A percentile compares a stretch with the other conserved stretches of the same genome.
Evolutionary conservation across 2,797 vertebrate genomes (phyloP).

Genomic region (Lepilemur septentrionalis): DNA sequence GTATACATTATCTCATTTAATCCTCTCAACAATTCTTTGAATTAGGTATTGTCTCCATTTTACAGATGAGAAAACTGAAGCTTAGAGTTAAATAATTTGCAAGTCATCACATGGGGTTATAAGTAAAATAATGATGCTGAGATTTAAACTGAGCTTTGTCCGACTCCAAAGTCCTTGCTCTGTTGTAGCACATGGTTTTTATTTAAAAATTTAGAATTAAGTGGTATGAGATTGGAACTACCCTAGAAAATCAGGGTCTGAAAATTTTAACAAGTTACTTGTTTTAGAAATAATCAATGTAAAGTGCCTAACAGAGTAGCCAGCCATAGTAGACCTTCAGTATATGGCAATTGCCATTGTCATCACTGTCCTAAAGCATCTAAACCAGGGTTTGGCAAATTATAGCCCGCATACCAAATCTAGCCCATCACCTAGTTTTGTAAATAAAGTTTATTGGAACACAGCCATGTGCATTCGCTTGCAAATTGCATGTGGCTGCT

Average conservation of each 20-base stretch:
- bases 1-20: neutral
- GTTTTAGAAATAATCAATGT: neutral
- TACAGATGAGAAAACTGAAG: neutral
- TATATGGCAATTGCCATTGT: neutral
- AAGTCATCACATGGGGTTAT: neutral
- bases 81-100: neutral
- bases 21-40: neutral
- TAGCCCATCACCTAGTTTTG: neutral
- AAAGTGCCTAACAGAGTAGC: neutral
- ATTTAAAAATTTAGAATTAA: conserved; percentile 4
- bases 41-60: neutral
- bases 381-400: neutral
- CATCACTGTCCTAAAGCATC: neutral
- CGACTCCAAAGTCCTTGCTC: neutral
- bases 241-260: neutral
- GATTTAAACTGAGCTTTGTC: neutral
- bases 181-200: neutral
- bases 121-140: neutral
- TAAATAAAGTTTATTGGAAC: conserved; percentile 25
- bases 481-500: neutral
- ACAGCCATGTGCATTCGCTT: neutral
- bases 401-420: neutral
- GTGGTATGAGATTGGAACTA: neutral
- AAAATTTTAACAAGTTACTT: neutral
- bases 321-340: neutral